Conservation (phyloP, 1,140 invertebrate genomes). For the Oedothorax gibbosus region DNA sequence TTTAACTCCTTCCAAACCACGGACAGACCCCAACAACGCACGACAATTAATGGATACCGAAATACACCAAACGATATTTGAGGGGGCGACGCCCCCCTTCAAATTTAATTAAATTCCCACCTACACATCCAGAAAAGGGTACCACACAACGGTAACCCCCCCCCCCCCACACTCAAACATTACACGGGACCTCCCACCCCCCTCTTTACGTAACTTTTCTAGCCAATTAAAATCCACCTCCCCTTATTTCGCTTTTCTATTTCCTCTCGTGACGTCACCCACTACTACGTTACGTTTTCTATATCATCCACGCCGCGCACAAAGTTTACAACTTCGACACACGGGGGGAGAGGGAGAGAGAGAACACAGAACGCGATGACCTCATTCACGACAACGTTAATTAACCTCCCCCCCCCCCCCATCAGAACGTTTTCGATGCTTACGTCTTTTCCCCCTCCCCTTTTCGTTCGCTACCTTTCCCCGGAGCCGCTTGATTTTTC, state of each 20-base stretch:
- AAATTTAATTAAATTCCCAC: too few relatives aligned
- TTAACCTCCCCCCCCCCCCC: constrained; percentile 27
- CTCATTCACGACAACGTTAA: constrained; percentile 59
- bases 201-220: constrained; percentile 27
- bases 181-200: constrained; percentile 12
- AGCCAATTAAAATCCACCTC: constrained; percentile 52
- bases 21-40: too few relatives aligned
- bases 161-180: constrained; percentile 35
- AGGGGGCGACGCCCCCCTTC: background rate
- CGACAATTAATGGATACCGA: too few relatives aligned
- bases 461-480: constrained; percentile 11
- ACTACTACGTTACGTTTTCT: constrained; percentile 52
- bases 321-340: constrained; percentile 2
- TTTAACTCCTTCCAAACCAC: too few relatives aligned
- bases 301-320: constrained; percentile 49
- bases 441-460: background rate
- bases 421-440: too few relatives aligned
- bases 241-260: constrained; percentile 35
- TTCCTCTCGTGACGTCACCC: constrained; percentile 49
- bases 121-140: background rate
- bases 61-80: background rate
- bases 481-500: constrained; percentile 32
- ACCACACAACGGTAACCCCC: background rate
- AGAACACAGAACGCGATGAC: constrained; percentile 49
- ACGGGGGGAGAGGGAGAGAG: background rate